Base-by-base conservation (phyloP, 2,888 invertebrate species). In the Agonopterix subpropinquella region DNA sequence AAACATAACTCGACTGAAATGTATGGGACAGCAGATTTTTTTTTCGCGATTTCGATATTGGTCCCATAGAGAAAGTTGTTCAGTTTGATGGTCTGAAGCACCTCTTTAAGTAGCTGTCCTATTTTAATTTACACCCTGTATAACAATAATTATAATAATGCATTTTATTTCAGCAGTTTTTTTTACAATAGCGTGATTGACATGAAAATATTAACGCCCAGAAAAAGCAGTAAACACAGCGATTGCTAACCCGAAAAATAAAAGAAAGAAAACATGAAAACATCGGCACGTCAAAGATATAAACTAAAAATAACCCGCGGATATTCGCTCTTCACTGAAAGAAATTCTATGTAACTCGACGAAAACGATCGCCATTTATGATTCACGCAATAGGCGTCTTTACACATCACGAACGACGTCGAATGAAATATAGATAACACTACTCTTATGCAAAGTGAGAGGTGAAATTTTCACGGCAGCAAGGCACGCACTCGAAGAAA, bases 301-400 rank as follows among this genome's bases (percentile, higher is more conserved):
- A 61, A 62, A 63, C 53, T 65, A 59, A 67, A 69, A 69, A 67
- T 61, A 64, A 61, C 57, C 57, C 53, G 54, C 54, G 57, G 60
- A 57, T 59, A 59, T 59, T 56, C 50, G 47, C 53, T 58, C 59
- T 59, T 66, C 66, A 67, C 56, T 66, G 59, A 60, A 55, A 65
- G 64, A 72, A 69, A 65, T 72, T 77, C 73, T 73, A 77, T 69
- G 74, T 59, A 61, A 62, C 67, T 67, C 64, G 64, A 62, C 68
- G 71, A 73, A 83, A 85, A 75, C 78, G 78, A 80, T 83, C 61
- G 64, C 55, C 77, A 82, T 81, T 76, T 77, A 85, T 80, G 78
- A 81, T 85, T 84, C 83, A 82, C 64, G 76, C 70, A 68, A 77
- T 80, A 77, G 73, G 74, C 73, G 62, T 76, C 71, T 77, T 77